Base-by-base conservation (phyloP, 2,888 invertebrate species). In the Geophilus truncorum region DNA sequence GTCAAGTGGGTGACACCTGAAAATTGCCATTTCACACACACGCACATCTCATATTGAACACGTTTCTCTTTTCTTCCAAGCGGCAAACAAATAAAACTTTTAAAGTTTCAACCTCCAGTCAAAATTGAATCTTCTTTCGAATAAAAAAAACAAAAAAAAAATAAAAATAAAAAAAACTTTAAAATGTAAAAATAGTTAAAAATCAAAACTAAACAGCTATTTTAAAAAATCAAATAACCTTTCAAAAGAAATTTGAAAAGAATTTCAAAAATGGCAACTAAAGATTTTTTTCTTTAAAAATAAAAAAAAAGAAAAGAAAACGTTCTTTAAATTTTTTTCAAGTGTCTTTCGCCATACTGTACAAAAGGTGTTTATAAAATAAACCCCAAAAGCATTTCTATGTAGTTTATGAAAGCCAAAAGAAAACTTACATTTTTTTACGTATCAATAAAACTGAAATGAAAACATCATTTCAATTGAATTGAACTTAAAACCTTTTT, bases 1-100 rank as follows among this genome's bases (percentile, higher is more conserved):
- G 62, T 62, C 62, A 62, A 62, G 62, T 62, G 25, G 62, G 23
- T 62, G 62, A 62, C 62, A 62, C 62, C 62, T 62, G 25, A 62
- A 62, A 62, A 62, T 62, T 62, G 62, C 62, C 62, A 62, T 62
- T 62, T 62, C 25, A 21, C 57, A 21, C 57, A 21, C 62, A 62
- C 25, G 62, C 62, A 62, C 62, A 62, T 62, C 62, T 62, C 25
- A 62, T 23, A 62, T 23, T 25, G 62, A 62, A 62, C 62, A 62
- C 23, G 62, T 28, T 23, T 23, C 2, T 21, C 9, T 62, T 28
- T 62, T 25, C 23, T 25, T 23, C 23, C 25, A 62, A 28, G 12
- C 9, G 9, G 25, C 62, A 25, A 62, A 62, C 62, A 62, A 62
- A 62, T 62, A 45, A 45, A 62, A 23, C 62, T 62, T 62, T 28